Conservation (phyloP, 2,888 invertebrate species). For the Tinea semifulvella region DNA sequence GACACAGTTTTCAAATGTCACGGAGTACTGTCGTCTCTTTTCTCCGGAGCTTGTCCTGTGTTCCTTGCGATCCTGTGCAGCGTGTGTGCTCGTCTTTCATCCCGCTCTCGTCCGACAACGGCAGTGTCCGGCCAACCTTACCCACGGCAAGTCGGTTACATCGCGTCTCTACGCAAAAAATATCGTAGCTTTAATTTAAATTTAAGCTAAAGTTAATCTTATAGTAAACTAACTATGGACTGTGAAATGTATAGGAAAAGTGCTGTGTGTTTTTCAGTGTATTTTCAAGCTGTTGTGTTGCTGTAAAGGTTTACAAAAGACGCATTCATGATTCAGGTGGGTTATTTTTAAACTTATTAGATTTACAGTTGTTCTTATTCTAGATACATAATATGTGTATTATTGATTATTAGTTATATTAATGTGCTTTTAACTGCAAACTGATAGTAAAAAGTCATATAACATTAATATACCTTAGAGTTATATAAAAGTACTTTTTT, state of each 20-base stretch:
- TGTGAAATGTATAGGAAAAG: conserved; percentile 48
- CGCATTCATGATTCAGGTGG: conserved; percentile 63
- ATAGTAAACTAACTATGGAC: neutral
- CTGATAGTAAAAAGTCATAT: too few relatives aligned
- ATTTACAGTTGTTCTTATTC: too few relatives aligned
- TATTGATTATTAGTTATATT: too few relatives aligned
- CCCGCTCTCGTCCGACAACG: conserved; percentile 27
- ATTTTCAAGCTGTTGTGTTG: conserved; percentile 47
- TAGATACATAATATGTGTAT: too few relatives aligned
- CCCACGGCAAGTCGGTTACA: conserved; percentile 58
- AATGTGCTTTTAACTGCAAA: too few relatives aligned
- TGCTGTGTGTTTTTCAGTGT: conserved; percentile 47
- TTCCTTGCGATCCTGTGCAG: conserved; percentile 64
- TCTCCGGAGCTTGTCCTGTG: conserved; percentile 58
- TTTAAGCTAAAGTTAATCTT: conserved; percentile 2
- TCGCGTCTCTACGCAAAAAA: too few relatives aligned
- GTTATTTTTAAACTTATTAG: conserved; percentile 7
- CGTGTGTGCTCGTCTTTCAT: conserved; percentile 36
- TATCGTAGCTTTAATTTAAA: conserved; percentile 5
- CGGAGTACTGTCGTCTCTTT: conserved; percentile 65
- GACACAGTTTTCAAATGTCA: conserved; percentile 67
- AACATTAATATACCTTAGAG: too few relatives aligned
- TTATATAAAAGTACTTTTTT: too few relatives aligned
- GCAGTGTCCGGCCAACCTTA: conserved; percentile 55
- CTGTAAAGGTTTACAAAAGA: conserved; percentile 35